Base-by-base conservation (phyloP, 2,113 vertebrate genomes). In the Stigmatopora nigra region DNA sequence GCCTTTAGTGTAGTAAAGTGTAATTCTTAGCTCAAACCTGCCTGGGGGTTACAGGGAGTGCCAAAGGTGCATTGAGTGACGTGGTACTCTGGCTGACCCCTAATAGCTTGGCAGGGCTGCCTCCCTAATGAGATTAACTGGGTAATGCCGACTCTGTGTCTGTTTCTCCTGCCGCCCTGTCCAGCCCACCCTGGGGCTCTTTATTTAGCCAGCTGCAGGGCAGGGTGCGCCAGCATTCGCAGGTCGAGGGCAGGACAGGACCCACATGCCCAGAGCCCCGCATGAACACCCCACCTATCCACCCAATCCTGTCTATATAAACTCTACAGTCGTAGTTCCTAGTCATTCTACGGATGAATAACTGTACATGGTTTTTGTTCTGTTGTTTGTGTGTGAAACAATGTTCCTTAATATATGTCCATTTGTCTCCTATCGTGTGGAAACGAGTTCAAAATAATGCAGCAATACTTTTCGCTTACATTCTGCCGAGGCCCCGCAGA, bases 21-120 rank as follows among this genome's bases (percentile, higher is more conserved):
- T 59, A 73, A 70, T 67, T 76, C 73, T 72, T 55, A 55, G 63
- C 55, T 59, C 60, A 71, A 81, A 79, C 80, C 82, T 81, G 76
- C 70, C 71, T 67, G 22, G 38, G 73, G 88, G 88, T 89, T 82
- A 84, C 63, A 57, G 69, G 65, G 79, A 80, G 76, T 88, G 83
- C 86, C 88, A 88, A 89, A 90, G 90, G 89, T 90, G 82, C 67
- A 46, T 47, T 90, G 89, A 91, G 84, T 89, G 89, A 89, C 83
- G 87, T 91, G 88, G 85, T 87, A 90, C 89, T 91, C 89, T 90
- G 89, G 88, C 87, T 89, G 90, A 91, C 89, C 89, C 83, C 77
- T 82, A 75, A 72, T 84, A 83, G 76, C 80, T 87, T 91, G 89
- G 89, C 88, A 88, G 78, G 81, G 69, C 83, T 70, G 72, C 82